phyloP scores from a whole-genome alignment of 2,113 vertebrate species.

The Vulpes ferrilata region DNA sequence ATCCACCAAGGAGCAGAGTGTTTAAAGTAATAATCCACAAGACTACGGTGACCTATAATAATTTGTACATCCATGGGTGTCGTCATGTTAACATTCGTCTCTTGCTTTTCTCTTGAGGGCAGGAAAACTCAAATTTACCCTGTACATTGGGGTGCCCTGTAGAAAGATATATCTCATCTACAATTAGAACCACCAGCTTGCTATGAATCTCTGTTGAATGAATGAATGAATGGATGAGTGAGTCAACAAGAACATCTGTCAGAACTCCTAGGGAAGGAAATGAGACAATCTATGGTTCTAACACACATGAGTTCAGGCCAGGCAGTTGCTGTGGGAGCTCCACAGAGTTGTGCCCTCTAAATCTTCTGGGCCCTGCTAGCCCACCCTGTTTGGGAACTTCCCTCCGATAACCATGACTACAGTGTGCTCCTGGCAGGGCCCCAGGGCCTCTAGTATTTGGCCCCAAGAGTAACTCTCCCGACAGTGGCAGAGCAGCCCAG shows the following conservation, averaged over 20 bases:
- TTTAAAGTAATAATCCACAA: background rate
- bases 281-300: background rate
- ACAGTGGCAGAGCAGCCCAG: conserved; percentile 81
- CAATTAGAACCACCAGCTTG: background rate
- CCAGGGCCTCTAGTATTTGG: conserved; percentile 63
- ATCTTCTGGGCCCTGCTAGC: conserved; percentile 31
- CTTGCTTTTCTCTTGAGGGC: conserved; percentile 30
- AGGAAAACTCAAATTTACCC: conserved; percentile 16
- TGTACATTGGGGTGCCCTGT: background rate
- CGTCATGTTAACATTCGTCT: background rate
- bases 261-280: background rate
- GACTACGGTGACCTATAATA: background rate
- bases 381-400: conserved; percentile 46
- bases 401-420: conserved; percentile 82
- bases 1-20: background rate
- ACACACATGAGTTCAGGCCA: background rate
- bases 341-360: background rate
- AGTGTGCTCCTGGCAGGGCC: conserved; percentile 77
- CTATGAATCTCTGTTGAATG: background rate
- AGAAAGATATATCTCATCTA: background rate
- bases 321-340: background rate
- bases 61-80: background rate
- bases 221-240: background rate
- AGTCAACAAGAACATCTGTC: background rate
- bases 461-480: conserved; percentile 81